Evolutionary conservation across 2,888 invertebrate genomes (phyloP), one percentile per base, ranked within the genome.

Genomic region (Criorhina ranunculi): DNA sequence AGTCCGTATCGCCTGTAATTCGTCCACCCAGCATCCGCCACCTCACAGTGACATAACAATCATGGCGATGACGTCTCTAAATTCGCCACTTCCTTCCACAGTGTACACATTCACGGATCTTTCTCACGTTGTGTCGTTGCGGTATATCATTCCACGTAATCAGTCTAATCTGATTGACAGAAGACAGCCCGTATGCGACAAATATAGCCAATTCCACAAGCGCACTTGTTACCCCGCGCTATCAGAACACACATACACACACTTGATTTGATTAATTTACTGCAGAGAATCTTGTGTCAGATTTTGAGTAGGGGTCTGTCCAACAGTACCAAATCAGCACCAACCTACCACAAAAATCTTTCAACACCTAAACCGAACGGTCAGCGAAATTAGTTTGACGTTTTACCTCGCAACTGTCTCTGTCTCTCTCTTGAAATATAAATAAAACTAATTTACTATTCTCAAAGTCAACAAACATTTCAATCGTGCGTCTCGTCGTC

Each of bases 151-250:
- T 85, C 53, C 69, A 66, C 85, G 62, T 85, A 85, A 80, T 80
- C 75, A 57, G 64, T 85, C 75, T 80, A 80, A 85, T 80, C 76
- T 80, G 75, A 85, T 72, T 85, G 85, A 85, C 85, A 85, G 80
- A 55, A 69, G 85, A 80, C 85, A 79, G 53, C 70, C 64, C 15
- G 85, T 85, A 57, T 60, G 66, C 57, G 80, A 85, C 85, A 76
- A 70, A 85, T 85, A 85, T 80, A 76, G 85, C 69, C 80, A 85
- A 83, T 83, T 79, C 67, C 55, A 44, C 46, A n/a, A 24, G 19
- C 15, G 12, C 15, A 51, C 35, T 51, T 15, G 44, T 69, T 35
- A 33, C 64, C 15, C 15, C 64, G 29, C 29, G 12, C 40, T 12
- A n/a, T 15, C 11, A 72, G 19, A 35, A 3, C 51, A 33, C 55